phyloP scores from a whole-genome alignment of 2,888 invertebrate genomes.

The Epirrhoe alternata region DNA sequence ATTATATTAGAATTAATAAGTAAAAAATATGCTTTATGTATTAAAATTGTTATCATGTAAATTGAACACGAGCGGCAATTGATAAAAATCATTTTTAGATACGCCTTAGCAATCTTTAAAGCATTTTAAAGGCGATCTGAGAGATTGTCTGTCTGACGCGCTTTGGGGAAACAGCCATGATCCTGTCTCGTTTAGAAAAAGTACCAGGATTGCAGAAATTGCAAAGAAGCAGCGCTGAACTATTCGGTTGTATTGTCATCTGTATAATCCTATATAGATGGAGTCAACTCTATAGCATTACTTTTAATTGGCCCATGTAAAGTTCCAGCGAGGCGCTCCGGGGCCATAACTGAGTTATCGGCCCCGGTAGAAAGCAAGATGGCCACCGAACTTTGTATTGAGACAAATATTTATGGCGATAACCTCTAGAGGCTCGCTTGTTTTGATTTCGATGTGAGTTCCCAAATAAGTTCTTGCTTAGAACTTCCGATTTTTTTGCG shows the following conservation, averaged over 20 bases:
- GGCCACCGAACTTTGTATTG: slow-evolving; percentile 46
- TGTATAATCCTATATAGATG: background rate
- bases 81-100: too few relatives aligned
- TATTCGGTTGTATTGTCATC: slow-evolving; percentile 4
- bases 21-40: too few relatives aligned
- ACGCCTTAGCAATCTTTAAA: too few relatives aligned
- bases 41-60: too few relatives aligned
- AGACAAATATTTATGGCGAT: slow-evolving; percentile 42
- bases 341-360: slow-evolving; percentile 58
- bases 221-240: background rate
- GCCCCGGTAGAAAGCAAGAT: slow-evolving; percentile 53
- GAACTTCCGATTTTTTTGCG: slow-evolving; percentile 2
- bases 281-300: slow-evolving; percentile 14
- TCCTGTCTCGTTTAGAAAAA: background rate
- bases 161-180: too few relatives aligned
- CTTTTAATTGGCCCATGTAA: slow-evolving; percentile 37
- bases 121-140: too few relatives aligned
- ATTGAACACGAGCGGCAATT: too few relatives aligned
- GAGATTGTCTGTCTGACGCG: too few relatives aligned
- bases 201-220: background rate
- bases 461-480: slow-evolving; percentile 10
- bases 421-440: slow-evolving; percentile 27
- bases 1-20: too few relatives aligned
- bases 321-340: slow-evolving; percentile 38
- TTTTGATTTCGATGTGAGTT: slow-evolving; percentile 25